phyloP scores from a whole-genome alignment of 2,113 vertebrate genomes.

The Stictonetta naevosa region DNA sequence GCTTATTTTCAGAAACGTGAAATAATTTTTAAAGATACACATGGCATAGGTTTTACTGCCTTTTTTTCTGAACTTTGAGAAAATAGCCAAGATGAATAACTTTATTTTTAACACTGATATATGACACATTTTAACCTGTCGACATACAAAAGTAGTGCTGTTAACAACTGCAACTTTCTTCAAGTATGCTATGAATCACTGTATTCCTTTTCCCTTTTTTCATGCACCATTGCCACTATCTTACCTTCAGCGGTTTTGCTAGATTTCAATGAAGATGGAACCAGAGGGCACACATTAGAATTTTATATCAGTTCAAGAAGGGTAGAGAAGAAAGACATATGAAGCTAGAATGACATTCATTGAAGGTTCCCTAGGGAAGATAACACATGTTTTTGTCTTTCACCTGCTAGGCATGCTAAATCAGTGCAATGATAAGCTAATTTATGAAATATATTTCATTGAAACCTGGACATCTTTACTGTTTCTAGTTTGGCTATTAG shows the following conservation, averaged over 20 bases:
- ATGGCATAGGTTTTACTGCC: conserved; percentile 45
- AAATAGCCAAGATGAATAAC: conserved; percentile 75
- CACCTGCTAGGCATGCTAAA: conserved; percentile 92
- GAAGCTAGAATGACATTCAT: conserved; percentile 88
- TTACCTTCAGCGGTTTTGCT: conserved; percentile 88
- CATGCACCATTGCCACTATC: conserved; percentile 88
- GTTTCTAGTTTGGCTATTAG: conserved; percentile 83
- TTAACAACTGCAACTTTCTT: conserved; percentile 84
- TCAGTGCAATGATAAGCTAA: conserved; percentile 90
- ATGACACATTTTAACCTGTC: conserved; percentile 82
- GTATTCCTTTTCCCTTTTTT: conserved; percentile 78
- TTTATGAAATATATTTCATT: conserved; percentile 87
- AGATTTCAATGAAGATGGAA: conserved; percentile 84
- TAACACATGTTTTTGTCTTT: conserved; percentile 90
- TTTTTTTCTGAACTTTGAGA: conserved; percentile 71
- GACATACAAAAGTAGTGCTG: conserved; percentile 76
- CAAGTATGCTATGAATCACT: conserved; percentile 81
- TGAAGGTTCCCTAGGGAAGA: conserved; percentile 87
- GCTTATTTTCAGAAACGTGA: conserved; percentile 35
- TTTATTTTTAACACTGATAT: conserved; percentile 78
- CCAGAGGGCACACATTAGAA: conserved; percentile 87
- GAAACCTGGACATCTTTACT: conserved; percentile 87
- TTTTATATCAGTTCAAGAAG: conserved; percentile 88
- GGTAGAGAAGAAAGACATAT: conserved; percentile 85
- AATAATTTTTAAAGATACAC: conserved; percentile 57